Base-by-base conservation (phyloP, 2,113 vertebrate genomes). In the Orthonyx spaldingii region DNA sequence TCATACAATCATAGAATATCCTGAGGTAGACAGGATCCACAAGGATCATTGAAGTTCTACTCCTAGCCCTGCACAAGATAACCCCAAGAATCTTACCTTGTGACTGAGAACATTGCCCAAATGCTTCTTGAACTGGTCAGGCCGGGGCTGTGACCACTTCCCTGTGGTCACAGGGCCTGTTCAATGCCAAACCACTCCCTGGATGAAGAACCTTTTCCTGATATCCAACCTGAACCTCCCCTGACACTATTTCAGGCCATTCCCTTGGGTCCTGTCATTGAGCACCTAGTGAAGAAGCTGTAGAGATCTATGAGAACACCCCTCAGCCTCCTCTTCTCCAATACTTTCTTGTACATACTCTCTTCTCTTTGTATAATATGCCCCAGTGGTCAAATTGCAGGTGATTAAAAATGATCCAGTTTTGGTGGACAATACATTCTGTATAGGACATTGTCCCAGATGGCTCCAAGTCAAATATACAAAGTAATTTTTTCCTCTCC, bases 201-300 rank as follows among this genome's bases (percentile, higher is more conserved):
- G 30, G 30, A 33, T 16, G 13, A 85, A 65, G 24, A 56, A n/a
- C 2, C 11, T 49, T 26, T 42, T 49, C 35, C 17, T 72, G 11
- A 56, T 35, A 56, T 11, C 11, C 21, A 71, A 3, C 26, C 35
- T 42, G 8, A 64, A 56, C 8, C 6, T 37, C 14, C 5, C 26
- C 32, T 27, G 57, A 42, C 42, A 64, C 11, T 57, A 18, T 5
- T 50, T 57, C 22, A 57, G 44, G 32, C 26, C 18, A 22, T 42
- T 65, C 6, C 9, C 22, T 42, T 2, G 0, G 3, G 14, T 42
- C 1, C 26, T 57, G 21, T 19, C 26, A 5, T 6, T 27, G 12
- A 42, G 20, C 15, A 42, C 7, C 12, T 37, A 1, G 0, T 33
- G 15, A 52, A 18, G 16, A 65, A 65, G 22, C 8, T 35, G 24